Conservation (phyloP, 1,140 invertebrate species). For the Stenopsyche tienmushanensis region DNA sequence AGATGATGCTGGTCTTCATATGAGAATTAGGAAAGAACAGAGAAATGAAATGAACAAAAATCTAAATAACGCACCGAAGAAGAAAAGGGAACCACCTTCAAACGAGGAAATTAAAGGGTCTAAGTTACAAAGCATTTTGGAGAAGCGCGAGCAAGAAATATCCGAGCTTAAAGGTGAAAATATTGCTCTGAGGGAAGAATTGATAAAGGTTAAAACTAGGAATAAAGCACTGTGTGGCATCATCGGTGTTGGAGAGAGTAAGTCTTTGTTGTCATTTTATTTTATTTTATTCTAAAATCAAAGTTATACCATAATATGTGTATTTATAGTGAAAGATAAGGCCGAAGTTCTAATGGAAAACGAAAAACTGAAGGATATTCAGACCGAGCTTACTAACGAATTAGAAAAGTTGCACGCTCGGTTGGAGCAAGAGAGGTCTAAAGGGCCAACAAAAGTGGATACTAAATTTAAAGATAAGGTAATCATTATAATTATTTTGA, state of each 20-base stretch:
- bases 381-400: slow-evolving; percentile 73
- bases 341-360: slow-evolving; percentile 75
- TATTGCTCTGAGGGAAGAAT: slow-evolving; percentile 63
- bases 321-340: slow-evolving; percentile 71
- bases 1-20: not conserved
- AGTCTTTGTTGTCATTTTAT: too few relatives aligned
- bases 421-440: slow-evolving; percentile 79
- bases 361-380: slow-evolving; percentile 67
- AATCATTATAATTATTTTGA: too few relatives aligned
- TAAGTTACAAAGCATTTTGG: slow-evolving; percentile 65
- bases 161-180: slow-evolving; percentile 61
- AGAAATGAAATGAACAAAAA: too few relatives aligned
- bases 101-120: slow-evolving; percentile 59
- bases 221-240: slow-evolving; percentile 78
- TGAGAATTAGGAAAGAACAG: not conserved
- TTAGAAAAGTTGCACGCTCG: slow-evolving; percentile 66
- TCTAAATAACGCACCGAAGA: not conserved
- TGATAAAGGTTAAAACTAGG: slow-evolving; percentile 71
- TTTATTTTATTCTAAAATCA: not conserved
- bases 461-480: slow-evolving; percentile 61
- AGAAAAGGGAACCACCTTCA: slow-evolving; percentile 48
- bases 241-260: slow-evolving; percentile 77
- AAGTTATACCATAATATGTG: not conserved
- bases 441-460: slow-evolving; percentile 58
- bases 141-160: slow-evolving; percentile 68